Base-by-base conservation (phyloP, 2,888 invertebrate genomes). In the Philereme transversata region DNA sequence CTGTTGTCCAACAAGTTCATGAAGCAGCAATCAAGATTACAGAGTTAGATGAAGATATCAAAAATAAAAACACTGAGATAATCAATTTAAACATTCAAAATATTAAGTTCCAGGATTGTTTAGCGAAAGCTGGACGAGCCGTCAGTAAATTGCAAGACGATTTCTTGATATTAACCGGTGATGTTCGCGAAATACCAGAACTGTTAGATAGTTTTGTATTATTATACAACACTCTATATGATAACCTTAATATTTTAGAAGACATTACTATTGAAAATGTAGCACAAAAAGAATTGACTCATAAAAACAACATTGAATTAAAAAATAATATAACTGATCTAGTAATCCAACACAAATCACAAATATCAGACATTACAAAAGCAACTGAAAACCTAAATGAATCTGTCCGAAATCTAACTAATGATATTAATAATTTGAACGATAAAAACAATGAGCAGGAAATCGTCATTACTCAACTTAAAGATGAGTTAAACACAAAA, bases 191-290 rank as follows among this genome's bases (percentile, higher is more conserved):
- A 65, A 68, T 82, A 38, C 82, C 82, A 22, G 71, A 77, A 50
- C 58, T 77, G 36, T 70, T 80, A 41, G 79, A 81, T 10, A 77
- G 77, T 69, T 75, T 81, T 65, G 74, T 75, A 11, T 69, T 70
- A 43, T 68, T 79, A 44, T 79, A 83, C 51, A 76, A 70, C 11
- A 59, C 65, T 5, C 63, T 88, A 50, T 70, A 70, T 65, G 72
- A 75, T 41, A 78, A 70, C 49, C 71, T 88, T 46, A 68, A 67
- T 63, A 60, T 48, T n/a, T 75, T 88, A 65, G 80, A 86, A 68
- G 62, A 47, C 9, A 70, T 74, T 51, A 74, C 79, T 4, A 66
- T 52, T 43, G 68, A 75, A 54, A 67, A 77, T 40, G 52, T 82
- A 3, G 61, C 69, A 48, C 70, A 84, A 70, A 85, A 78, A 68